phyloP scores from a whole-genome alignment of 2,888 invertebrate genomes.

The Neoscelio sp. region DNA sequence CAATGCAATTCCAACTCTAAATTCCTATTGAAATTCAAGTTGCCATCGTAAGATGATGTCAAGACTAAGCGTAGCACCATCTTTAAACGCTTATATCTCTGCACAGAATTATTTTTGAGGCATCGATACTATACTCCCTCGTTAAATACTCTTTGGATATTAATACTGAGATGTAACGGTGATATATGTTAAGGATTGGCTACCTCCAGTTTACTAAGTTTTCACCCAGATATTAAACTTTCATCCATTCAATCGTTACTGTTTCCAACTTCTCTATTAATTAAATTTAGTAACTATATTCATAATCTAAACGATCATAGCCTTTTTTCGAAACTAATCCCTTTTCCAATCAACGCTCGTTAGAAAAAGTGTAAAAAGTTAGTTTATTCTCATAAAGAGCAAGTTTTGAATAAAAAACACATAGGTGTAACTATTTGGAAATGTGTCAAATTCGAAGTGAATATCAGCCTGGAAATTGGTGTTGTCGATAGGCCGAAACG shows the following conservation, averaged over 20 bases:
- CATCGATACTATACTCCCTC: not conserved
- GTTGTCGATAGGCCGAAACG: slow-evolving; percentile 34
- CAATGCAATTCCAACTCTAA: too few relatives aligned
- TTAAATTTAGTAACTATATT: too few relatives aligned
- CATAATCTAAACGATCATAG: not conserved
- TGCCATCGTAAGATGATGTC: too few relatives aligned
- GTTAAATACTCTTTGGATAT: not conserved
- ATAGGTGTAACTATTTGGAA: slow-evolving; percentile 13
- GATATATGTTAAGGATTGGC: not conserved
- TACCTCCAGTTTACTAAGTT: slow-evolving; percentile 3
- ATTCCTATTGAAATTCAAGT: too few relatives aligned
- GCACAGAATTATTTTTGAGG: too few relatives aligned
- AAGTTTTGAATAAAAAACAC: slow-evolving; percentile 7
- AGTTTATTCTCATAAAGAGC: too few relatives aligned
- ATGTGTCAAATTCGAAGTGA: slow-evolving; percentile 24
- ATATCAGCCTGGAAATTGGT: slow-evolving; percentile 27
- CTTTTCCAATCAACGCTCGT: too few relatives aligned
- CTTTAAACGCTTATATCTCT: too few relatives aligned
- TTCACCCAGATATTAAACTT: not conserved
- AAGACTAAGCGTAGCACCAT: too few relatives aligned
- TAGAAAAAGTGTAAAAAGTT: too few relatives aligned
- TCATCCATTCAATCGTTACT: slow-evolving; percentile 4
- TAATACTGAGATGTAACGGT: not conserved
- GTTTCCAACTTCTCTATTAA: too few relatives aligned
- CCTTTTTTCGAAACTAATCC: too few relatives aligned